A percentile compares a stretch with the other conserved stretches of the same genome.
Conservation (phyloP, 2,113 vertebrate species). For the Seriola quinqueradiata region DNA sequence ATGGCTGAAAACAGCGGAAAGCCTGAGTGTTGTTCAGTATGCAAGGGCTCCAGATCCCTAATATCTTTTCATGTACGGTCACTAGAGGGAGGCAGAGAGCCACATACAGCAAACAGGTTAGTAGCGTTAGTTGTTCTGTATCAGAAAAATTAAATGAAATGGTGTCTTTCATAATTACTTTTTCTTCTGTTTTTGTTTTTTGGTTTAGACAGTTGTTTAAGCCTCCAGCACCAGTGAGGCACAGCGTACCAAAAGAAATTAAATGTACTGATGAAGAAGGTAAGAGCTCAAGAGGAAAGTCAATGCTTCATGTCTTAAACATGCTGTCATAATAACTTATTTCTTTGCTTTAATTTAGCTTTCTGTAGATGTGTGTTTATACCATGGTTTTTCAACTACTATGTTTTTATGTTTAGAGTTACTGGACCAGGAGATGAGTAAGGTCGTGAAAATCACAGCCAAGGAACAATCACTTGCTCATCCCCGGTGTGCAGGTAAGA, state of each 20-base stretch:
- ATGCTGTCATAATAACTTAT: neutral
- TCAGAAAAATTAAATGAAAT: neutral
- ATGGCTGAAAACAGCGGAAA: conserved; percentile 5
- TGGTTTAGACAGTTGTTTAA: conserved; percentile 50
- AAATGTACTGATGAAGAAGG: conserved; percentile 37
- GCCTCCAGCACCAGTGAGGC: conserved; percentile 14
- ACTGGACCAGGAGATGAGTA: conserved; percentile 47
- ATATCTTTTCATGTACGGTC: conserved; percentile 11
- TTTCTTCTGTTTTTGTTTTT: neutral
- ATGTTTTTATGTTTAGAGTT: conserved; percentile 66
- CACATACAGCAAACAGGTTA: conserved; percentile 44
- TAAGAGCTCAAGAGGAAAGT: conserved; percentile 30
- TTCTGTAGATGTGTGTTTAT: conserved; percentile 28
- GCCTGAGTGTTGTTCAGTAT: conserved; percentile 9
- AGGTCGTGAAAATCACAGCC: conserved; percentile 8
- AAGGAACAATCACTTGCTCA: conserved; percentile 18
- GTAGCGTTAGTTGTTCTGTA: neutral
- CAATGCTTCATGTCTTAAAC: neutral
- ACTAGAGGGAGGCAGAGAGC: conserved; percentile 63
- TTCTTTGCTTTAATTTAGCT: neutral
- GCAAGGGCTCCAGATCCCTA: conserved; percentile 9
- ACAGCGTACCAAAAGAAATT: conserved; percentile 2
- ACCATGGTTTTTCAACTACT: neutral
- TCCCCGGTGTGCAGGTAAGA: conserved; percentile 75
- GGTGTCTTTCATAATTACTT: neutral